Evolutionary conservation across 30 jellyfish, hydroid and myxozoan species (phyloP), one percentile per base, ranked within the genome.

Genomic region (Haliclystus octoradiatus): DNA sequence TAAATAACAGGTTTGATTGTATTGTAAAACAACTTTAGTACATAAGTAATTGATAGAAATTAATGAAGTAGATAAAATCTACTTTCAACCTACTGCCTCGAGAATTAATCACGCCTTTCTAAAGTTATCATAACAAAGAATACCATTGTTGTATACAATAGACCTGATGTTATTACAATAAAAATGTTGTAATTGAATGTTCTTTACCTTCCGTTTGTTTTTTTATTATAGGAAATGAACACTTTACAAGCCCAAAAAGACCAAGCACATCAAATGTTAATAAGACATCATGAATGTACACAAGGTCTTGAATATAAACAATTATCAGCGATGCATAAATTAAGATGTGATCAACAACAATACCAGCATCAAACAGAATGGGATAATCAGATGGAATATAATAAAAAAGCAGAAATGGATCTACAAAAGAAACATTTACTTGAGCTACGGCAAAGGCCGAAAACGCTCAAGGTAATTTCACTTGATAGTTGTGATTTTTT

Each of bases 151-250:
- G n/a, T n/a, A n/a, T n/a, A n/a, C n/a, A n/a, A n/a, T n/a, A n/a
- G n/a, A n/a, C n/a, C n/a, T n/a, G n/a, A n/a, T n/a, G n/a, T n/a
- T n/a, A n/a, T n/a, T n/a, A n/a, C n/a, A n/a, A n/a, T n/a, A n/a
- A n/a, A n/a, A n/a, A n/a, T n/a, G n/a, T n/a, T n/a, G n/a, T n/a
- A n/a, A n/a, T n/a, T n/a, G n/a, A n/a, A n/a, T n/a, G n/a, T n/a
- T n/a, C n/a, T n/a, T n/a, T n/a, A n/a, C n/a, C n/a, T n/a, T n/a
- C n/a, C n/a, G n/a, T n/a, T n/a, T n/a, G n/a, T n/a, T n/a, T n/a
- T n/a, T n/a, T n/a, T n/a, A n/a, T n/a, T n/a, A n/a, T 74, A 91
- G 99, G 99, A 91, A 74, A 81, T 91, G 95, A 91, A 91, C 46
- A 91, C 93, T 9, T 68, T 91, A 53, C 99, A 91, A 69, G 94